Evolutionary conservation across 1,140 invertebrate genomes (phyloP).

Genomic region (Drosophila subpulchrella): DNA sequence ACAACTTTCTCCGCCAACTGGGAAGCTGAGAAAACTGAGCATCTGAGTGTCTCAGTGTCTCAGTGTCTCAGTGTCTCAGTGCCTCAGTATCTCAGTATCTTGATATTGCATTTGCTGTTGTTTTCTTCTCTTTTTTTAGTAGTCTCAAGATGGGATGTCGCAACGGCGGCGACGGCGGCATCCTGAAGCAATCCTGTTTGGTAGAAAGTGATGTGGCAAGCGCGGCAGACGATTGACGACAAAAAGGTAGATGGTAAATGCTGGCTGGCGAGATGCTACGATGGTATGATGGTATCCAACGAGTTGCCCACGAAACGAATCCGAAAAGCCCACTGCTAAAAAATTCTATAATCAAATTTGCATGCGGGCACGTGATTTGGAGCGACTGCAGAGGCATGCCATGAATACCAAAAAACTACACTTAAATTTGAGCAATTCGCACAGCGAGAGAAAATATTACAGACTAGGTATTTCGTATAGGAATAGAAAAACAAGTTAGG

Average conservation of each 20-base stretch:
- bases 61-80: constrained; percentile 14
- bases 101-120: background rate
- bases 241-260: constrained; percentile 35
- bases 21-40: constrained; percentile 38
- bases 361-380: constrained; percentile 58
- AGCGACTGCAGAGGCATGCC: constrained; percentile 34
- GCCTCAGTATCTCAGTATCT: constrained; percentile 12
- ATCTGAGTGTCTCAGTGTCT: constrained; percentile 16
- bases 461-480: background rate
- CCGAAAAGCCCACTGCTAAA: constrained; percentile 16
- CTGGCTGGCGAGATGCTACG: background rate
- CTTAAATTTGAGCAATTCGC: background rate
- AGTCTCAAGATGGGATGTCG: constrained; percentile 56
- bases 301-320: constrained; percentile 47
- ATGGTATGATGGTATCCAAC: constrained; percentile 40
- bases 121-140: background rate
- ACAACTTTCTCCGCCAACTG: constrained; percentile 69
- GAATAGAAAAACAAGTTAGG: no score
- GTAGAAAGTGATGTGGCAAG: constrained; percentile 77
- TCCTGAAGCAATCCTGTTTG: constrained; percentile 77
- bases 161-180: constrained; percentile 47
- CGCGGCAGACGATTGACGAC: constrained; percentile 51
- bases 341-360: constrained; percentile 44
- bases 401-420: constrained; percentile 55
- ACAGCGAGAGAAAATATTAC: constrained; percentile 8